Percentiles rank a stretch among this genome's conserved stretches.
These are phyloP conservation scores for Falco berigora DNA, from an alignment of 2,797 vertebrate genomes.

Conservation along the genomic window DNA sequence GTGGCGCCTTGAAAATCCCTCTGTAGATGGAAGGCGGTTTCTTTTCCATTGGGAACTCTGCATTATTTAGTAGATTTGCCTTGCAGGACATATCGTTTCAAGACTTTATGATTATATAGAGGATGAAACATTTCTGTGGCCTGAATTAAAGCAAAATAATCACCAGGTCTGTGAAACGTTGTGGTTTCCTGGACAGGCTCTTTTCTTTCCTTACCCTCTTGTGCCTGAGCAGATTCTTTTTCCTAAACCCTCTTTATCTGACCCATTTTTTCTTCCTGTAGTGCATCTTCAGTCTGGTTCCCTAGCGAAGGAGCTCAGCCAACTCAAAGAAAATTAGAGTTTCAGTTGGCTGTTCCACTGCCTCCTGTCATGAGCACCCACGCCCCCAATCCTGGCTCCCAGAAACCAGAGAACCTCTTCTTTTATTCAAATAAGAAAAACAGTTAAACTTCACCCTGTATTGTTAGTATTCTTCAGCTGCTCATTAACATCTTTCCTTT, in stretches of 20 bases:
- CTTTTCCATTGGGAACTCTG: constrained; percentile 30
- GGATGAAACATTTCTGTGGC: constrained; percentile 45
- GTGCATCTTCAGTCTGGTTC: neutral
- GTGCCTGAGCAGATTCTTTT: neutral
- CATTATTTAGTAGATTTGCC: constrained; percentile 61
- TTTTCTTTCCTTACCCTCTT: neutral
- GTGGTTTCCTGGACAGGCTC: neutral
- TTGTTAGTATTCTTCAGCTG: neutral
- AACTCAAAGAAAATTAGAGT: neutral
- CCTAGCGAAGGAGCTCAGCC: neutral
- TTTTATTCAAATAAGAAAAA: neutral
- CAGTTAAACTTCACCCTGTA: neutral
- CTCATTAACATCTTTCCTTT: neutral
- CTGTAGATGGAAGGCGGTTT: constrained; percentile 37
- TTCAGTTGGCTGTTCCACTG: neutral
- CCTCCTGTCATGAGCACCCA: neutral
- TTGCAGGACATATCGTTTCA: constrained; percentile 47
- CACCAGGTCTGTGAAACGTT: neutral
- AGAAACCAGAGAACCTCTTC: neutral
- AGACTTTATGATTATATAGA: neutral
- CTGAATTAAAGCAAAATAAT: constrained; percentile 40
- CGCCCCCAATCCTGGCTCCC: neutral
- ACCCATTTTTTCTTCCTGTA: neutral
- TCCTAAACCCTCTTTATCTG: neutral
- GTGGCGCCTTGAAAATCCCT: constrained; percentile 12